Base-by-base conservation (phyloP, 2,888 invertebrate species). In the Antheraea assamensis region DNA sequence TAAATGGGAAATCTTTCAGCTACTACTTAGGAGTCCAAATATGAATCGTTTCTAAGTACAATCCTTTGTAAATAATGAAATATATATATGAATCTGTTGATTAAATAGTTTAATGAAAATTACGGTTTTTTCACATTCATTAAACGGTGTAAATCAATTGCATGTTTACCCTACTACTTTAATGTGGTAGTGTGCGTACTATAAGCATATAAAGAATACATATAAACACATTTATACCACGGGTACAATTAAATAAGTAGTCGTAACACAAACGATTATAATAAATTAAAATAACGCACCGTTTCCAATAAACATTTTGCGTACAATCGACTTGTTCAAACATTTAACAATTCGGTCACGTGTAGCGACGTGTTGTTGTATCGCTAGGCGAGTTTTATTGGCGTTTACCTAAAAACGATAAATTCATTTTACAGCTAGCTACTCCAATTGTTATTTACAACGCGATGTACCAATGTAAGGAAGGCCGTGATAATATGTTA, bases 261-360 rank as follows among this genome's bases (percentile, higher is more conserved):
- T 35, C 35, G 35, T n/a, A 24, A n/a, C 13, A 35, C 2, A 35
- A 68, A 68, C n/a, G 68, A 13, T 68, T 68, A 35, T 17, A 68
- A 68, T 35, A 35, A 68, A 68, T 68, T 68, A 21, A 8, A 68
- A 68, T 19, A 68, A 19, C 21, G 68, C 68, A 68, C 35, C 68
- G 35, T 35, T 68, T 35, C 68, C 61, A 64, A 64, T 64, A 64
- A 64, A 27, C 61, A 30, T 35, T 49, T 61, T 61, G 61, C 70
- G 42, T 58, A 73, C 42, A 71, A 64, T 64, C 61, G 61, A 19
- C 5, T 61, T 61, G 47, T 73, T 21, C 47, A 73, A 73, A 73
- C 47, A 73, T 71, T 73, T 73, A 73, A 58, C 47, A 47, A 61
- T 73, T 61, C 47, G 73, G 47, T 73, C 73, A 73, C 73, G 70